Conservation (phyloP, 1,140 invertebrate species). For the Caenorhabditis brenneri region DNA sequence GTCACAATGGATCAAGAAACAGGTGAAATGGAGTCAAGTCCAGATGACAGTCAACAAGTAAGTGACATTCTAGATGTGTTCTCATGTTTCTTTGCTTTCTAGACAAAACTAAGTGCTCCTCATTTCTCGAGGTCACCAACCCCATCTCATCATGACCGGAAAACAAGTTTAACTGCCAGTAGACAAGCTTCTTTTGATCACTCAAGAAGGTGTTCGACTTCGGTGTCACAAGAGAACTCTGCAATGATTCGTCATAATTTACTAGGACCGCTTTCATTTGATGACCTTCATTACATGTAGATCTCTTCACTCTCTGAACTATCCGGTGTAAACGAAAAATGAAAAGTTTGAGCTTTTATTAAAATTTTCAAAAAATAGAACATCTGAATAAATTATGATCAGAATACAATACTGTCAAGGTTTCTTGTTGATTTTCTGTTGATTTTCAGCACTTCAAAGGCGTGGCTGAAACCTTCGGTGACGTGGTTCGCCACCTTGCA, state of each 20-base stretch:
- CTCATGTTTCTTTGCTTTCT: not conserved
- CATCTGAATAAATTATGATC: slow-evolving; percentile 38
- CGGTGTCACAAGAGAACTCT: slow-evolving; percentile 37
- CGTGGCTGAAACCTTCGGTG: slow-evolving; percentile 40
- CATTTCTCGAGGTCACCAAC: slow-evolving; percentile 3
- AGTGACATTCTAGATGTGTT: not conserved
- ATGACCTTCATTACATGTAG: slow-evolving; percentile 56
- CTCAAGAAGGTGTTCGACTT: slow-evolving; percentile 28
- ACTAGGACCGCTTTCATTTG: slow-evolving; percentile 50
- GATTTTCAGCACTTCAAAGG: slow-evolving; percentile 17
- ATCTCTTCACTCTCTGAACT: not conserved
- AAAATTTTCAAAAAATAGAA: slow-evolving; percentile 12
- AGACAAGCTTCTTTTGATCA: slow-evolving; percentile 19
- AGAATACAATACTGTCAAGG: slow-evolving; percentile 25
- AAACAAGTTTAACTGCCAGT: slow-evolving; percentile 39
- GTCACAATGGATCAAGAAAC: slow-evolving; percentile 9
- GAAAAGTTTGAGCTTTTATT: not conserved
- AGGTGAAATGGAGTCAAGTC: slow-evolving; percentile 15
- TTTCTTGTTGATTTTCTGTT: not conserved
- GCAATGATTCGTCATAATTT: slow-evolving; percentile 52
- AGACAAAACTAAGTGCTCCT: slow-evolving; percentile 23
- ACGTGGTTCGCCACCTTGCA: slow-evolving; percentile 13
- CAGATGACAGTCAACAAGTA: slow-evolving; percentile 24
- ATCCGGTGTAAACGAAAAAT: not conserved
- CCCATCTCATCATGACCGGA: not conserved